phyloP scores from a whole-genome alignment of 2,888 invertebrate genomes.

The Heliconius hortense region DNA sequence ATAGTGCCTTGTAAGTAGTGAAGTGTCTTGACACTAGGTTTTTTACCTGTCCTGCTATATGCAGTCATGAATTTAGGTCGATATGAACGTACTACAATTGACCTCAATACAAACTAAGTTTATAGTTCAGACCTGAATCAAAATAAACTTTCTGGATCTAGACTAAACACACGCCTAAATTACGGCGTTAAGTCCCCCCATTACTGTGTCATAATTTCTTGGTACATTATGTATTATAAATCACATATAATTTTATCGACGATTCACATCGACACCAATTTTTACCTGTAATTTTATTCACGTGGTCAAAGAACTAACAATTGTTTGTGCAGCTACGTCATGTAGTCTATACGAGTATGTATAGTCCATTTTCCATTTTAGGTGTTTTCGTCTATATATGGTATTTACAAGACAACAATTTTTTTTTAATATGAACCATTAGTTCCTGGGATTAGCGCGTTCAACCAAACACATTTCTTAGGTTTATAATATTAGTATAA shows the following conservation, averaged over 20 bases:
- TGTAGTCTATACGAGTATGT: no score
- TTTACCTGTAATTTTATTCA: not conserved
- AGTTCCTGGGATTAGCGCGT: no score
- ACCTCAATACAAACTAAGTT: constrained; percentile 6
- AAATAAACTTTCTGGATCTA: constrained; percentile 13
- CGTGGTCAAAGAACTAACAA: no score
- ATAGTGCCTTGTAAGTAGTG: not conserved
- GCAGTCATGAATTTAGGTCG: not conserved
- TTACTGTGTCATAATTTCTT: not conserved
- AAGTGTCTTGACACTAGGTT: not conserved
- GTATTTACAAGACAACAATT: no score
- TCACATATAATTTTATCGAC: not conserved
- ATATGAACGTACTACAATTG: not conserved
- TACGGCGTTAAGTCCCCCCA: not conserved
- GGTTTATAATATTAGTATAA: no score
- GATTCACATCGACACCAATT: no score
- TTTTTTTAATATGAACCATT: no score
- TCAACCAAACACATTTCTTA: no score
- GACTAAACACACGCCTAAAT: constrained; percentile 10
- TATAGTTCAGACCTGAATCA: constrained; percentile 3
- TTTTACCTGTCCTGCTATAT: not conserved
- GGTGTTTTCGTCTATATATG: no score
- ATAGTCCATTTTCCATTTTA: no score
- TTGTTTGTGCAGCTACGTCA: no score
- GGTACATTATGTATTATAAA: not conserved